Percentiles rank a stretch among this genome's conserved stretches.
Evolutionary conservation across 2,888 invertebrate species (phyloP).

Genomic region (Ormia ochracea): DNA sequence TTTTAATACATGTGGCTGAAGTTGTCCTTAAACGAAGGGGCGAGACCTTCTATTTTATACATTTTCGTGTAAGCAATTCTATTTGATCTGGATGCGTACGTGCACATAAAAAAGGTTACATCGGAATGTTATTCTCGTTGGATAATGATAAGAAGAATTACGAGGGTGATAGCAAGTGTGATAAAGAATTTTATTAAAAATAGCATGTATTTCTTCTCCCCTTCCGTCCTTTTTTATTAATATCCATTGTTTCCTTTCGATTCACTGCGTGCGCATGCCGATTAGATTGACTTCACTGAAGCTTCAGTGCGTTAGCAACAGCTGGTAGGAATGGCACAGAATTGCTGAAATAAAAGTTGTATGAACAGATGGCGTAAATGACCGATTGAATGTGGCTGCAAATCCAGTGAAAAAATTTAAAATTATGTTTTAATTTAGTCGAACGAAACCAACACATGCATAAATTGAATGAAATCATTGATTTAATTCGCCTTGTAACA

Average conservation of each 20-base stretch:
- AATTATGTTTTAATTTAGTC: slow-evolving; percentile 6
- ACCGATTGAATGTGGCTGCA: not conserved
- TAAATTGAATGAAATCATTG: slow-evolving; percentile 13
- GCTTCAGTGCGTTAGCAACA: slow-evolving; percentile 32
- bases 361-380: slow-evolving; percentile 23
- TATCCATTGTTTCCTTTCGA: slow-evolving; percentile 31
- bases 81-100: slow-evolving; percentile 13
- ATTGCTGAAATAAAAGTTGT: slow-evolving; percentile 15
- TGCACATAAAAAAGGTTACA: slow-evolving; percentile 38
- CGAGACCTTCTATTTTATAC: slow-evolving; percentile 34
- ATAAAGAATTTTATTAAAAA: slow-evolving; percentile 39
- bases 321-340: not conserved
- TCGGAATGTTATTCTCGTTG: slow-evolving; percentile 20
- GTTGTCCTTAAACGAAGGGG: slow-evolving; percentile 33
- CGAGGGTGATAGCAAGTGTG: not conserved
- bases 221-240: not conserved
- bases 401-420: not conserved
- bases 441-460: slow-evolving; percentile 9
- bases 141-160: not conserved
- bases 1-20: not conserved
- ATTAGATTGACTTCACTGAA: slow-evolving; percentile 57
- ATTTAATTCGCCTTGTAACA: slow-evolving; percentile 4
- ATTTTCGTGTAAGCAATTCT: slow-evolving; percentile 23
- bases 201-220: slow-evolving; percentile 29
- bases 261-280: slow-evolving; percentile 41